Conservation (phyloP, 2,888 invertebrate species). For the Athalia cordata region DNA sequence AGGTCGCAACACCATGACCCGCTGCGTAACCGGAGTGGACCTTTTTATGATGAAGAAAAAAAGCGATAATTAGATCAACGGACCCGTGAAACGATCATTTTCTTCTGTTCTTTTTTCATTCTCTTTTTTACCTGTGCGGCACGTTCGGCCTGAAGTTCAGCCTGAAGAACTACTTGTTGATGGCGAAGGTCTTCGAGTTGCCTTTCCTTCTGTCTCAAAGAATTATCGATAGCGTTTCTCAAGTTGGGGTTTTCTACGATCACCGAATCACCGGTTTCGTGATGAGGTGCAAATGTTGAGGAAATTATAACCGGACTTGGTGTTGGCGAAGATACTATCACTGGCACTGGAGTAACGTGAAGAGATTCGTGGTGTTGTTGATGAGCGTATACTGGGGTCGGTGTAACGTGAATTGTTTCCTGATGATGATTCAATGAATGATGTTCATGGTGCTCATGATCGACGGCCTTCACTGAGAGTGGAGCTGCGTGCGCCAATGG, state of each 20-base stretch:
- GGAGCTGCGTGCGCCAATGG: constrained; percentile 58
- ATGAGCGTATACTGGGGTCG: constrained; percentile 48
- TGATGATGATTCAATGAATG: constrained; percentile 55
- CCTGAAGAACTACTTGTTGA: constrained; percentile 49
- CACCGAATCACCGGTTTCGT: constrained; percentile 64
- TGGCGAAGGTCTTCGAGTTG: constrained; percentile 49
- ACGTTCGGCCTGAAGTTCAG: constrained; percentile 42
- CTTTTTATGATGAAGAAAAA: background rate
- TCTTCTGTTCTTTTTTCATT: background rate
- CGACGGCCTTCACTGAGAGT: constrained; percentile 48
- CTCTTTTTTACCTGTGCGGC: constrained; percentile 2
- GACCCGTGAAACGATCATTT: background rate
- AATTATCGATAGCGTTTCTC: constrained; percentile 50
- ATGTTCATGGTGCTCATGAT: constrained; percentile 18
- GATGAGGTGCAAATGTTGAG: constrained; percentile 52
- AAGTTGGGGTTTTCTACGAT: constrained; percentile 70
- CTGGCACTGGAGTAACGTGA: constrained; percentile 52
- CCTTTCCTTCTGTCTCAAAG: constrained; percentile 45
- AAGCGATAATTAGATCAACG: background rate
- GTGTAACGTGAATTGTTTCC: constrained; percentile 6
- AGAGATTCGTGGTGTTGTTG: constrained; percentile 37
- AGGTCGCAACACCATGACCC: constrained; percentile 53
- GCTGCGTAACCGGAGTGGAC: constrained; percentile 46
- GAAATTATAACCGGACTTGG: constrained; percentile 50
- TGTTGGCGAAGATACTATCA: constrained; percentile 46